Percentiles rank a stretch among this genome's conserved stretches.
These are phyloP conservation scores for Odocoileus virginianus DNA, from an alignment of 2,113 vertebrate genomes.

Conservation along the genomic window DNA sequence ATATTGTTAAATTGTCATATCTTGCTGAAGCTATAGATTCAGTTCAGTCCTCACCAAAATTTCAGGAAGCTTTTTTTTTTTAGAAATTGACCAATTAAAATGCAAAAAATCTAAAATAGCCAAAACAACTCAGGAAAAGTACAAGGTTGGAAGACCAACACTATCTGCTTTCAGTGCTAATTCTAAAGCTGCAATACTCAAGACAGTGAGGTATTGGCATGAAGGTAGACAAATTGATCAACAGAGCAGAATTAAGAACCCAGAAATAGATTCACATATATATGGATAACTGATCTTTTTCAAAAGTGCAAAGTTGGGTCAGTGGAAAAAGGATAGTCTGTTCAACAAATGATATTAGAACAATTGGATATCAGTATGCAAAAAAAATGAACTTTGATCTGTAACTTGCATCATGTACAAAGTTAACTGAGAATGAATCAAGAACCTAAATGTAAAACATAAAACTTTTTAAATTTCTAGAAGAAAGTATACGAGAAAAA, in stretches of 20 bases:
- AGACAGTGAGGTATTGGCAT: background rate
- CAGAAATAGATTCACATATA: background rate
- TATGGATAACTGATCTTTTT: background rate
- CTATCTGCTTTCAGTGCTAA: background rate
- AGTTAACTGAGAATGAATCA: background rate
- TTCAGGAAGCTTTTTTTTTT: background rate
- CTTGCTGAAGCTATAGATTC: background rate
- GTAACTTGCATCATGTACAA: background rate
- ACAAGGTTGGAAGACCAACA: background rate
- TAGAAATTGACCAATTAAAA: background rate
- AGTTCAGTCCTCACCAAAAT: background rate
- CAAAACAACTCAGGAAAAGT: background rate
- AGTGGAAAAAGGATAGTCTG: background rate
- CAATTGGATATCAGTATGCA: background rate
- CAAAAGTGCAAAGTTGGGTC: background rate
- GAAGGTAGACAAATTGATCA: background rate
- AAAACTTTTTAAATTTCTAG: background rate
- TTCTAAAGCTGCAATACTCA: background rate
- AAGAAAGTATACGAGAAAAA: background rate
- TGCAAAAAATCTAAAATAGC: background rate
- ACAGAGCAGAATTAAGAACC: background rate
- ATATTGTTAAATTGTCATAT: background rate
- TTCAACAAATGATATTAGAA: background rate
- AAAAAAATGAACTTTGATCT: background rate
- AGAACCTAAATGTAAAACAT: background rate